These are phyloP conservation scores for Syngnathus rostellatus DNA, from an alignment of 2,797 vertebrate genomes.

Conservation along the genomic window DNA sequence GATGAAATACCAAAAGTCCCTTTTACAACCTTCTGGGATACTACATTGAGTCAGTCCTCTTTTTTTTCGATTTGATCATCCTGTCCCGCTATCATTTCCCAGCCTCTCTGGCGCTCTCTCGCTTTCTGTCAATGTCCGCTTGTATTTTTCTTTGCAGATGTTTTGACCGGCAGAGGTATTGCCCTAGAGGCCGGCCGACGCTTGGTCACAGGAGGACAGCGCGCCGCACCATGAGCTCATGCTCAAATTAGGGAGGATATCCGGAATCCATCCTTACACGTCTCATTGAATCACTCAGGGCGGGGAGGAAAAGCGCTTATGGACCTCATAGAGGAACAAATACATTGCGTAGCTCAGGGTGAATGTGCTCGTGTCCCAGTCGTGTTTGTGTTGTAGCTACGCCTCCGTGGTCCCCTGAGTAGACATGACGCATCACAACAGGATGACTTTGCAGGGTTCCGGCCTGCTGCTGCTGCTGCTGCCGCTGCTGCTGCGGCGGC, in stretches of 20 bases:
- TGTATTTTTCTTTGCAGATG: slow-evolving; percentile 59
- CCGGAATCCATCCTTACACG: slow-evolving; percentile 59
- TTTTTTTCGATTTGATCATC: slow-evolving; percentile 20
- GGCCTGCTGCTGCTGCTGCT: slow-evolving; percentile 5
- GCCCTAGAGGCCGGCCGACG: slow-evolving; percentile 59
- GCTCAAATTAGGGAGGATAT: slow-evolving; percentile 69
- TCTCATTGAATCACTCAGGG: slow-evolving; percentile 62
- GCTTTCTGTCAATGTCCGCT: slow-evolving; percentile 26
- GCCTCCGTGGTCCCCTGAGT: slow-evolving; percentile 30
- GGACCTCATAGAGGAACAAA: slow-evolving; percentile 34
- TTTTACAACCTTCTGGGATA: background rate
- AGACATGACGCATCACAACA: slow-evolving; percentile 36
- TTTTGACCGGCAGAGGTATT: slow-evolving; percentile 64
- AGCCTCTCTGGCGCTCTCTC: slow-evolving; percentile 22
- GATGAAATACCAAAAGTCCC: too few species aligned
- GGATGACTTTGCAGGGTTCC: slow-evolving; percentile 27
- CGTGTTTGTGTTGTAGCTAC: slow-evolving; percentile 29
- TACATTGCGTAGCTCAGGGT: slow-evolving; percentile 23
- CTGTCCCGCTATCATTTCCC: slow-evolving; percentile 26
- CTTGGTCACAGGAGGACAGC: slow-evolving; percentile 59
- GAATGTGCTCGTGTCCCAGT: slow-evolving; percentile 15
- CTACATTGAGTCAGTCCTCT: background rate
- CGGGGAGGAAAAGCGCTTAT: slow-evolving; percentile 52
- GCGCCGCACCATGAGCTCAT: slow-evolving; percentile 61
- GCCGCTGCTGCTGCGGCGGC: too few species aligned